These are phyloP conservation scores for Coregonus ussuriensis DNA, from an alignment of 2,797 vertebrate genomes.

Conservation along the genomic window DNA sequence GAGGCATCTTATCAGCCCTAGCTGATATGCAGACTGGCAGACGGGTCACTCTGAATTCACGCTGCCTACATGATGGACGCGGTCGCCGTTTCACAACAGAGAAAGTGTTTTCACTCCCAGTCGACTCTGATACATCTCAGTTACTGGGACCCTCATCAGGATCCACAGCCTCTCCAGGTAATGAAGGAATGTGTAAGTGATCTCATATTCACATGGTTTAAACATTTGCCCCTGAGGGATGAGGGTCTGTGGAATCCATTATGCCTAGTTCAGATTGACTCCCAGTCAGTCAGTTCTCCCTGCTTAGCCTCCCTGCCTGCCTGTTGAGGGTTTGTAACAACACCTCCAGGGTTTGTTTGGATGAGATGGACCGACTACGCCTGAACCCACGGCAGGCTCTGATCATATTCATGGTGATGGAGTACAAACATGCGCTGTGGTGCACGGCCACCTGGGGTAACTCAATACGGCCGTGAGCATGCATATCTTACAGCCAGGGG, in stretches of 20 bases:
- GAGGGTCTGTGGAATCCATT: conserved; percentile 58
- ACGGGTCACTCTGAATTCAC: neutral
- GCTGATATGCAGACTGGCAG: neutral
- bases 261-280: conserved; percentile 49
- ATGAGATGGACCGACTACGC: conserved; percentile 41
- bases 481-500: conserved; percentile 25
- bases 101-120: neutral
- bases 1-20: neutral
- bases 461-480: conserved; percentile 27
- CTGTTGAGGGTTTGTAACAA: conserved; percentile 63
- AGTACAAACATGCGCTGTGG: conserved; percentile 15
- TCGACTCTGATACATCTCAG: neutral
- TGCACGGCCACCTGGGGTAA: conserved; percentile 19
- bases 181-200: conserved; percentile 40
- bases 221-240: conserved; percentile 30
- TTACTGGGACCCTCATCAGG: neutral
- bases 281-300: conserved; percentile 28
- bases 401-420: conserved; percentile 51
- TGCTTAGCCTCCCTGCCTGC: too few species aligned
- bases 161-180: conserved; percentile 24
- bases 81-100: neutral
- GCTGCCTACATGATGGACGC: neutral
- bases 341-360: conserved; percentile 72
- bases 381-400: conserved; percentile 52
- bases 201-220: conserved; percentile 6